Conservation (phyloP, 2,113 vertebrate species). For the Laticauda laticaudata region DNA sequence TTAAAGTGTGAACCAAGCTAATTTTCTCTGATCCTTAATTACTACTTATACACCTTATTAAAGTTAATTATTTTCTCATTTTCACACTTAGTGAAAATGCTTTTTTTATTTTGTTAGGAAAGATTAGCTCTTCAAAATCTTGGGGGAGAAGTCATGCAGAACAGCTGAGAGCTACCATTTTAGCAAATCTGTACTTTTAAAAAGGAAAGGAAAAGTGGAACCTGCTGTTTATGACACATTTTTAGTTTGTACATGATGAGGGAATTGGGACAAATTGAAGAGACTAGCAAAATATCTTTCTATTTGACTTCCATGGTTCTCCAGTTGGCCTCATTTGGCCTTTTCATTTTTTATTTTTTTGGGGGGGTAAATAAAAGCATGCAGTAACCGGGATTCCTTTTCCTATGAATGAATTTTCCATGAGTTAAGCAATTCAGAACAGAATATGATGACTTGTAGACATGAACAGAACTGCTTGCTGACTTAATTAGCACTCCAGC, state of each 20-base stretch:
- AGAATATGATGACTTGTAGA: background rate
- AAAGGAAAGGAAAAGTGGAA: background rate
- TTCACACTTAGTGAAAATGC: background rate
- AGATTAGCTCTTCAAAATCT: background rate
- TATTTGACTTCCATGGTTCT: background rate
- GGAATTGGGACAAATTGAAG: background rate
- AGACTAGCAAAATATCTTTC: background rate
- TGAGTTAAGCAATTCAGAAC: constrained; percentile 3
- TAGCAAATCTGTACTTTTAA: background rate
- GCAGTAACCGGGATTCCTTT: background rate
- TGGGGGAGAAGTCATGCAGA: background rate
- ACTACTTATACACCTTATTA: background rate
- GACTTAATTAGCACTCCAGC: constrained; percentile 18
- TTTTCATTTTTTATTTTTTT: too few relatives aligned
- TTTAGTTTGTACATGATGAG: background rate
- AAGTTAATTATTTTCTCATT: background rate
- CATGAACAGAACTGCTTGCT: background rate
- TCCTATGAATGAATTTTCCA: constrained; percentile 2
- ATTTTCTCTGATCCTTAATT: background rate
- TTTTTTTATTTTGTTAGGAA: background rate
- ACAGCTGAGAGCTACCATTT: background rate
- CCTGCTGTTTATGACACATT: background rate
- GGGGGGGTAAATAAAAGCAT: too few relatives aligned
- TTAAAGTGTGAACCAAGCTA: background rate
- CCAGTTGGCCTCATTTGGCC: background rate